Evolutionary conservation across 2,888 invertebrate species (phyloP).

Genomic region (Laothoe populi): DNA sequence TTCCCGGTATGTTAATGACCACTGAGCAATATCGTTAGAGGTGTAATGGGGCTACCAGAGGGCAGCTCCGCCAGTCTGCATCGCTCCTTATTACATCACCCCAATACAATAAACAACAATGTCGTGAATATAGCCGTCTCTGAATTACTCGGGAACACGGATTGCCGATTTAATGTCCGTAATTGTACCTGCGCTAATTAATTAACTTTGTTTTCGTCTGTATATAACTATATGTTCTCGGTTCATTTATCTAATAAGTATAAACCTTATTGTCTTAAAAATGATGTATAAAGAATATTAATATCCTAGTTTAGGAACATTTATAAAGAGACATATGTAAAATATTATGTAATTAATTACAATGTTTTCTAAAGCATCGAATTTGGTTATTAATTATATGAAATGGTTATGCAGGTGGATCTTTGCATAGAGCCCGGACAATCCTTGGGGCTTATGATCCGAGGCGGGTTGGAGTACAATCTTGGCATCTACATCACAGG

Average conservation of each 20-base stretch:
- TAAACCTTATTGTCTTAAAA: no score
- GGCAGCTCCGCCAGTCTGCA: slow-evolving; percentile 34
- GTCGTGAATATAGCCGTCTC: not conserved
- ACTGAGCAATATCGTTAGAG: slow-evolving; percentile 57
- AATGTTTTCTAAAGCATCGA: no score
- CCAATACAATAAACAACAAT: slow-evolving; percentile 14
- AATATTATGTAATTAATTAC: no score
- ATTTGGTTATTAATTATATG: not conserved
- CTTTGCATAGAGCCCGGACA: slow-evolving; percentile 95
- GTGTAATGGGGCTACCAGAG: slow-evolving; percentile 51
- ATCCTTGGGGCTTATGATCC: slow-evolving; percentile 96
- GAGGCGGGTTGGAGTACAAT: slow-evolving; percentile 97
- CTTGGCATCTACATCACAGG: slow-evolving; percentile 98
- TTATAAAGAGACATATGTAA: no score
- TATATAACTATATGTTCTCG: no score
- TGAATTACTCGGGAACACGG: not conserved
- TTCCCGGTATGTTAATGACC: slow-evolving; percentile 64
- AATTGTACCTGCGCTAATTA: not conserved
- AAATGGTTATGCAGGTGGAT: slow-evolving; percentile 86
- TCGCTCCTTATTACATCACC: slow-evolving; percentile 46
- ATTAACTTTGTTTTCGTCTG: not conserved
- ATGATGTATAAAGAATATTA: no score
- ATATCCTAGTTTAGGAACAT: no score
- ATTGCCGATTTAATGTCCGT: not conserved
- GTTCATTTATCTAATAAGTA: no score